A percentile compares a stretch with the other conserved stretches of the same genome.
These are phyloP conservation scores for Sceloporus tristichus DNA, from an alignment of 2,113 vertebrate species.

Conservation along the genomic window DNA sequence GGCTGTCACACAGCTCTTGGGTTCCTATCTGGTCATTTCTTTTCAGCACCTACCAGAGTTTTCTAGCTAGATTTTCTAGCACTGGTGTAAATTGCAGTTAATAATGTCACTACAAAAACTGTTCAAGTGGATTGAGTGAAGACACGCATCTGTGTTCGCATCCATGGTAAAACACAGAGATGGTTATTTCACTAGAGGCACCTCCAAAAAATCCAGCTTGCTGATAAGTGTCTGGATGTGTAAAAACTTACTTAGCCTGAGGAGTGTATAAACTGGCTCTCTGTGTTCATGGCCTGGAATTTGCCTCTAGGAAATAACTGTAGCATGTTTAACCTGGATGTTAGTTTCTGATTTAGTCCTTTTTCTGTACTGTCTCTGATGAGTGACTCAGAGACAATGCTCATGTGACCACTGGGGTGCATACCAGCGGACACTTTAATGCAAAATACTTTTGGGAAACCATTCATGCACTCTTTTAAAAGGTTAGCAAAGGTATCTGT, in stretches of 20 bases:
- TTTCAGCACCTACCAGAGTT: not conserved
- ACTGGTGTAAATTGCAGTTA: not conserved
- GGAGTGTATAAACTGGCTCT: not conserved
- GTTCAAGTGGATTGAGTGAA: not conserved
- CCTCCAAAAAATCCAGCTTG: not conserved
- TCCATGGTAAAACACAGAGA: not conserved
- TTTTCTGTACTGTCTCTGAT: not conserved
- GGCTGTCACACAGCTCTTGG: not conserved
- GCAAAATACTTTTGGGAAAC: constrained; percentile 26
- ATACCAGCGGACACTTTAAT: not conserved
- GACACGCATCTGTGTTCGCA: not conserved
- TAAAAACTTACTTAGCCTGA: not conserved
- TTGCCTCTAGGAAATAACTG: not conserved
- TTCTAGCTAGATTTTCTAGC: not conserved
- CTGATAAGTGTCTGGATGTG: not conserved
- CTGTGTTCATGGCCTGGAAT: not conserved
- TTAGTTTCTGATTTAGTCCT: not conserved
- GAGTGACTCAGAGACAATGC: not conserved
- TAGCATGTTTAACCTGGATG: not conserved
- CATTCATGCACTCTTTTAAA: not conserved
- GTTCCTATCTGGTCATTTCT: not conserved
- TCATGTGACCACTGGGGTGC: fast-evolving
- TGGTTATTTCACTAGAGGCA: not conserved
- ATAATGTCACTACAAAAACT: not conserved
- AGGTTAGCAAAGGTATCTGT: not conserved